Conservation (phyloP, 2,113 vertebrate species). For the Cathartes aura region DNA sequence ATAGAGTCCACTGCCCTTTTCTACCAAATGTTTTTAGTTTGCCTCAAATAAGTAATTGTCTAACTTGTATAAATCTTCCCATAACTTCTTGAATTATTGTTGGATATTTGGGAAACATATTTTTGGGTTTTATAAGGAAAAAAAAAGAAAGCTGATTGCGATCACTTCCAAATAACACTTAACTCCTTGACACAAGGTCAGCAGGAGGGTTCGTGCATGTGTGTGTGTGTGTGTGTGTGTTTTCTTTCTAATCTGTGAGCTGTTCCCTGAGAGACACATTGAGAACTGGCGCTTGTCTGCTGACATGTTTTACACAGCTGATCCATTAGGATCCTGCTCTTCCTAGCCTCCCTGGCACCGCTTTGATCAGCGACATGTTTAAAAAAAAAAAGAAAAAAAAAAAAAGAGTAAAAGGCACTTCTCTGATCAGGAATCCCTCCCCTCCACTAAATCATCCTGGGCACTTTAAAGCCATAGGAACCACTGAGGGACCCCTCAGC, state of each 20-base stretch:
- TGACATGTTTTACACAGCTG: conserved; percentile 74
- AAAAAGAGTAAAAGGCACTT: conserved; percentile 37
- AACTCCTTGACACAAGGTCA: conserved; percentile 70
- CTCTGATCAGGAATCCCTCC: conserved; percentile 69
- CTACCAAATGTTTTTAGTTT: conserved; percentile 65
- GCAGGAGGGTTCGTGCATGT: neutral
- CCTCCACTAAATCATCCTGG: conserved; percentile 63
- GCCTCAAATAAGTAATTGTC: conserved; percentile 69
- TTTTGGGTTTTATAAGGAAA: neutral
- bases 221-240: neutral
- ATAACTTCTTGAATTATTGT: conserved; percentile 53
- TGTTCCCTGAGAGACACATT: conserved; percentile 51
- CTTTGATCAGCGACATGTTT: conserved; percentile 64
- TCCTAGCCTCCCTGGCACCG: conserved; percentile 39
- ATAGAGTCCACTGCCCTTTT: conserved; percentile 52
- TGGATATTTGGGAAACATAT: conserved; percentile 33
- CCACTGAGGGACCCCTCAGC: conserved; percentile 36
- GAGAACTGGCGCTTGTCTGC: conserved; percentile 66
- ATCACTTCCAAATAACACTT: conserved; percentile 67
- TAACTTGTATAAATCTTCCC: conserved; percentile 64
- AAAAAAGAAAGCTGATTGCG: neutral
- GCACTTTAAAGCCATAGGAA: conserved; percentile 61
- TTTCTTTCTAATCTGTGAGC: conserved; percentile 22
- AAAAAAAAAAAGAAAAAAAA: neutral
- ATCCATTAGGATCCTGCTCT: conserved; percentile 54